Base-by-base conservation (phyloP, 2,888 invertebrate species). In the Sminthurinus aureus region DNA sequence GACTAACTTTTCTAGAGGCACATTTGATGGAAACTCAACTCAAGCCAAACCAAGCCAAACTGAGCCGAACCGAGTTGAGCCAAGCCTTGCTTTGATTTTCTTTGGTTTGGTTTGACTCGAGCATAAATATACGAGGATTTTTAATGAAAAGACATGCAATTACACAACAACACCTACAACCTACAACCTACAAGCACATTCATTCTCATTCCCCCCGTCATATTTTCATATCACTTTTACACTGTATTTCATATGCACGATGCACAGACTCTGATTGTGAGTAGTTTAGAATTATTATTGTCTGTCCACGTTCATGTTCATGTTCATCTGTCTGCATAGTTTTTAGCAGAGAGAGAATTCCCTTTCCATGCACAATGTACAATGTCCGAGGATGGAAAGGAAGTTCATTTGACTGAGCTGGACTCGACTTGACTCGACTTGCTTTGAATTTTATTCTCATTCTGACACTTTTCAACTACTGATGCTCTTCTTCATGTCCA, bases 61-160 rank as follows among this genome's bases (percentile, higher is more conserved):
- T n/a, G n/a, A n/a, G n/a, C n/a, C n/a, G n/a, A n/a, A n/a, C n/a
- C n/a, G n/a, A n/a, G n/a, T n/a, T n/a, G n/a, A n/a, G n/a, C n/a
- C n/a, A n/a, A 58, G 58, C 58, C 58, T 58, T 6, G 38, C 38
- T 38, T 38, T 38, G 38, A 6, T 38, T 58, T 6, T 1, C 38
- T 38, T 38, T 38, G 38, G 38, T 38, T 38, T 6, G 6, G 1
- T 38, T 38, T 38, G 38, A 38, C 38, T 38, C 6, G 1, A 38
- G n/a, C 20, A 9, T 20, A 69, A 69, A 69, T 69, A 69, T 71
- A 26, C 24, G 13, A 71, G 71, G 58, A 58, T 71, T 71, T 71
- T 71, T 71, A 71, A 71, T 71, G 71, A 71, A 71, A 71, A 0
- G 71, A 71, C 24, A 71, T 24, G 71, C 71, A 71, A 71, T 71